Evolutionary conservation across 2,888 invertebrate species (phyloP), one percentile per base, ranked within the genome.

Genomic region (Meganola albula): DNA sequence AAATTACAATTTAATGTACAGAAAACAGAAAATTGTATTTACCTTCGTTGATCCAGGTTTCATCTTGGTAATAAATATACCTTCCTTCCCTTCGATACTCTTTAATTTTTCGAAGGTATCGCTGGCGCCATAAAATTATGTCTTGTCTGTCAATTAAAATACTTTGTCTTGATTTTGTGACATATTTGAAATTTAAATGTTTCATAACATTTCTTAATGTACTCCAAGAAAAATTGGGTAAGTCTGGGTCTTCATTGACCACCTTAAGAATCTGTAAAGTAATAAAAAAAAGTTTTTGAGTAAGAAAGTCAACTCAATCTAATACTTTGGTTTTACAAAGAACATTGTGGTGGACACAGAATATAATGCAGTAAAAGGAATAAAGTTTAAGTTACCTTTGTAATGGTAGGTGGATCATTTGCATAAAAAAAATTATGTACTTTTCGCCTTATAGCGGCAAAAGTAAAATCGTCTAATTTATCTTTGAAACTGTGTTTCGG

Each of bases 391-490:
- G 10, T 44, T 38, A 37, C 27, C 24, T 44, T 47, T 43, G 24
- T 35, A 39, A 51, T 47, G 44, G 48, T 45, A 41, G 44, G 44
- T 36, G 41, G 7, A 44, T 47, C 44, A 46, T 46, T 48, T 44
- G 37, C 42, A 44, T 48, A 37, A 46, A 44, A 51, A 46, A 51
- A 43, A n/a, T 49, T 22, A 43, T 51, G 48, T 32, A 48, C 43
- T 45, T 40, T 46, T 44, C 43, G 42, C 40, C 44, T 44, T 45
- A 48, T 45, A 40, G 45, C 42, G 31, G 52, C 36, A 38, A 48
- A 48, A 39, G 48, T 47, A 39, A 52, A 52, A 45, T 52, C 45
- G 28, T 52, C 52, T 33, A 48, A 44, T 48, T 52, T 48, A 35
- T 47, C 42, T 44, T 52, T 53, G 37, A 45, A 49, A 44, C 36